Evolutionary conservation across 2,888 invertebrate species (phyloP).

Genomic region (Spilarctia lutea): DNA sequence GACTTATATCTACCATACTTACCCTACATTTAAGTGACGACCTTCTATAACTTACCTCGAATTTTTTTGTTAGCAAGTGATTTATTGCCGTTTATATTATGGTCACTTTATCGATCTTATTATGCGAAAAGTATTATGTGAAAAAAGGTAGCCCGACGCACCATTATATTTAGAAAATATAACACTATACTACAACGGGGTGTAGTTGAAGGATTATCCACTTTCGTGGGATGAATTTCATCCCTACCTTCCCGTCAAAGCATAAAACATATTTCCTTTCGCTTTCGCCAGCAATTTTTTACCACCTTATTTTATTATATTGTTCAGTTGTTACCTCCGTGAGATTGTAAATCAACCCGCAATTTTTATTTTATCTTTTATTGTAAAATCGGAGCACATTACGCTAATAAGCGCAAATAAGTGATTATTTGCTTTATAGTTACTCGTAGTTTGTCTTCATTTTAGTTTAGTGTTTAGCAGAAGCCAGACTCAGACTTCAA

Average conservation of each 20-base stretch:
- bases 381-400: neutral
- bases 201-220: conserved; percentile 74
- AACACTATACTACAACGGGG: conserved; percentile 57
- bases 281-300: conserved; percentile 37
- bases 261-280: conserved; percentile 56
- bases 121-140: conserved; percentile 51
- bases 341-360: neutral
- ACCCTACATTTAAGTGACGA: neutral
- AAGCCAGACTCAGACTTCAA: no score
- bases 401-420: neutral
- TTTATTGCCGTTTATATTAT: conserved; percentile 47
- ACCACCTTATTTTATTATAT: conserved; percentile 33
- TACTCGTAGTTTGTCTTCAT: no score
- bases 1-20: neutral
- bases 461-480: no score
- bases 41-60: conserved; percentile 26
- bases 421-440: neutral
- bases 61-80: conserved; percentile 53
- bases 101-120: conserved; percentile 50
- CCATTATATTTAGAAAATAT: conserved; percentile 60
- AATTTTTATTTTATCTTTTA: neutral
- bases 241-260: conserved; percentile 51
- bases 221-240: conserved; percentile 70
- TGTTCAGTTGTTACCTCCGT: conserved; percentile 9
- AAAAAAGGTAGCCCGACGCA: conserved; percentile 43